Percentiles rank a stretch among this genome's conserved stretches.
phyloP scores from a whole-genome alignment of 2,888 invertebrate genomes.

The Agonum fuliginosum region DNA sequence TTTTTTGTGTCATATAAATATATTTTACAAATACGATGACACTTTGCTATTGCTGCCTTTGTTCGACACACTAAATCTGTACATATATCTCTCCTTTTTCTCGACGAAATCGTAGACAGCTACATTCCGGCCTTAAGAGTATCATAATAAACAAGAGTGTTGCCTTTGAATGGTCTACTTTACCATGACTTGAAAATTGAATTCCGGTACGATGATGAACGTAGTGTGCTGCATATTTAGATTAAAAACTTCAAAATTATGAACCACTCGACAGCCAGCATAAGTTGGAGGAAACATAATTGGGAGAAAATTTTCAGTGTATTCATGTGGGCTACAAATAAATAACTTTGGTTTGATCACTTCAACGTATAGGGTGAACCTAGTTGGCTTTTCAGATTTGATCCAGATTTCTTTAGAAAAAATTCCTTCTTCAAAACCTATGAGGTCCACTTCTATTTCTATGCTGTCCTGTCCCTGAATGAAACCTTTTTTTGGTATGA shows the following conservation, averaged over 20 bases:
- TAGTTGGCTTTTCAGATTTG: constrained; percentile 67
- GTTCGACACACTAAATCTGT: no score
- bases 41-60: no score
- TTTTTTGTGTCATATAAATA: no score
- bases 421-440: constrained; percentile 69
- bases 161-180: not conserved
- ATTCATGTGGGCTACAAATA: not conserved
- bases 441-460: constrained; percentile 67
- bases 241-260: constrained; percentile 33
- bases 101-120: no score
- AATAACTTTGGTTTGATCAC: constrained; percentile 45
- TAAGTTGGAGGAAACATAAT: constrained; percentile 35
- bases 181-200: constrained; percentile 30
- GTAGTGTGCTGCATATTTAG: constrained; percentile 29
- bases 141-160: not conserved
- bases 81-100: no score
- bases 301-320: constrained; percentile 17
- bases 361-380: constrained; percentile 18
- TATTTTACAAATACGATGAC: no score
- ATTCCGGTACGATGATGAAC: constrained; percentile 50
- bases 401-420: constrained; percentile 73
- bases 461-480: constrained; percentile 57
- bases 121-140: not conserved
- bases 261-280: not conserved
- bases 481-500: constrained; percentile 71